These are phyloP conservation scores for Megalops atlanticus DNA, from an alignment of 2,113 vertebrate genomes.

Conservation along the genomic window DNA sequence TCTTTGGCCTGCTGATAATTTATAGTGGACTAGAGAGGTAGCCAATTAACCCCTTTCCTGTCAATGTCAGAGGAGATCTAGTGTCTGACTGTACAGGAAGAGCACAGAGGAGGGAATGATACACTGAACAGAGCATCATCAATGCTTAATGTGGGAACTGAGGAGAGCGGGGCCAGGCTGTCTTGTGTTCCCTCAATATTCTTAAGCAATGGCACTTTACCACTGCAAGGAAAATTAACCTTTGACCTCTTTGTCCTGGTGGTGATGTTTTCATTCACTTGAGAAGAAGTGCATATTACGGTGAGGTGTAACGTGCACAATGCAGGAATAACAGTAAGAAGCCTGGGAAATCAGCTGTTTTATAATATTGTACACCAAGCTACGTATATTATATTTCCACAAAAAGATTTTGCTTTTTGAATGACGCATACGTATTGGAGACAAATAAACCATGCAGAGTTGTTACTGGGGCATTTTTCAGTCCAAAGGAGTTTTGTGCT, in stretches of 20 bases:
- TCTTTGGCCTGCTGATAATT: background rate
- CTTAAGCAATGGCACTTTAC: constrained; percentile 1
- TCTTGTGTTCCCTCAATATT: background rate
- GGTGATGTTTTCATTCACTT: background rate
- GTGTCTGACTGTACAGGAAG: background rate
- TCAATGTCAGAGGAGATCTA: constrained; percentile 4
- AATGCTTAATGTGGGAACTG: background rate
- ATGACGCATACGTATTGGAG: background rate
- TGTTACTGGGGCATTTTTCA: background rate
- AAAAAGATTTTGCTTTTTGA: background rate
- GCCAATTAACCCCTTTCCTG: constrained; percentile 11
- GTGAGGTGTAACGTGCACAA: background rate
- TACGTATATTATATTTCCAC: background rate
- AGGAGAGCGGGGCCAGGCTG: background rate
- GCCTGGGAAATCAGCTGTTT: background rate
- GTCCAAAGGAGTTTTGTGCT: background rate
- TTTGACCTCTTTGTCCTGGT: background rate
- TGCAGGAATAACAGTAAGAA: background rate
- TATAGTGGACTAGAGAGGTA: background rate
- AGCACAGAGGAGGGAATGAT: constrained; percentile 5
- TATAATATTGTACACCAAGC: background rate
- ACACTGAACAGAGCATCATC: background rate
- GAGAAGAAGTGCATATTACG: too few relatives aligned
- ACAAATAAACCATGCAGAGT: background rate
- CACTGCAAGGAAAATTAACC: background rate